Base-by-base conservation (phyloP, 2,888 invertebrate species). In the Trissonchulus sp. region DNA sequence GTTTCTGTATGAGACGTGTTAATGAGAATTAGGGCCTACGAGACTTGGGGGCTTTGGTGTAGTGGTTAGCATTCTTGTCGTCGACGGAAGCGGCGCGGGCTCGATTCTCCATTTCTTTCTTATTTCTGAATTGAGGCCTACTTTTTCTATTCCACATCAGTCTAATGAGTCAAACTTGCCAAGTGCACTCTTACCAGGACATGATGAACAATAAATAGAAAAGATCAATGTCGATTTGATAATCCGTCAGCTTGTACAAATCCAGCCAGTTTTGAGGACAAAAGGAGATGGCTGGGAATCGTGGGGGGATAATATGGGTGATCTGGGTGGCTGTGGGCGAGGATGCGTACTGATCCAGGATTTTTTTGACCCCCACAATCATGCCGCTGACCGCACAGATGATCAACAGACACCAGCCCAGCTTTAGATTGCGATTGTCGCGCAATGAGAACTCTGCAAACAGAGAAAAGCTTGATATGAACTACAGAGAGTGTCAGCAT, bases 241-340 rank as follows among this genome's bases (percentile, higher is more conserved):
- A 48, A 8, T 48, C 8, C 8, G 48, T 48, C 48, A 48, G 48
- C 48, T 48, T 48, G 48, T 8, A 8, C 48, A 23, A 8, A 23
- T 65, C 35, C 68, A 65, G 31, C 68, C 68, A 65, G 68, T 33
- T 34, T 28, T 65, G 68, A 33, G 68, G 68, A 65, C 68, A 65
- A 28, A 65, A 15, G 8, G 35, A 33, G n/a, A 65, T 65, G 31
- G 68, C n/a, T 28, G 68, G 68, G 68, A 65, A 65, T 65, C 8
- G 15, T 15, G 31, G 31, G 8, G 68, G 68, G n/a, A 18, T 30
- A 15, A 65, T 65, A n/a, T 65, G 68, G 48, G 48, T 48, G 48
- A 48, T 48, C 48, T 8, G 23, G 23, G 8, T 48, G 8, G 48
- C 48, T 15, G 48, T 48, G 48, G 48, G 48, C 23, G 48, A 48